Base-by-base conservation (phyloP, 2,797 vertebrate genomes). In the Gallinago nigripennis region DNA sequence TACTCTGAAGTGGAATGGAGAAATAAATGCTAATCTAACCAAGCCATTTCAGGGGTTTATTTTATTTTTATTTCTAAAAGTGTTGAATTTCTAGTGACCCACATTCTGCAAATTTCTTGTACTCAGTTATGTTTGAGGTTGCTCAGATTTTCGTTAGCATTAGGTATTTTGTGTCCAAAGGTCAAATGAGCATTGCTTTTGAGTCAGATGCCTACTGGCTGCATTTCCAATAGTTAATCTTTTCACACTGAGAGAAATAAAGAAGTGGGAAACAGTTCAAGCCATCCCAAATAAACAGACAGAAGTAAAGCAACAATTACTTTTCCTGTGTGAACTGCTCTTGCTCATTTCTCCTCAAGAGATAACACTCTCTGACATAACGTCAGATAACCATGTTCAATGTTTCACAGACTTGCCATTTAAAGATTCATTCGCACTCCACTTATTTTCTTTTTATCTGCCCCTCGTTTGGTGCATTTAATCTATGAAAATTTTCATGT, bases 361-460 rank as follows among this genome's bases (percentile, higher is more conserved):
- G 96, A 96, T 96, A 97, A 96, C 92, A 91, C 68, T 79, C 83
- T 86, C 76, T 96, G 94, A 97, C 97, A 96, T 68, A 87, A 88
- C 15, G 82, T 94, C 92, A 96, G 96, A 97, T 97, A 97, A 97
- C 89, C 77, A 82, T 86, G 85, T 93, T 92, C 94, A 92, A 37
- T 89, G 91, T 96, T 97, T 97, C 92, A 95, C 85, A 96, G 84
- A 92, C 81, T 86, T 86, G 90, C 87, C 93, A 94, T 94, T 98
- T 97, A 94, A 97, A 97, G 88, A 97, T 82, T 89, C 73, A 95
- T 94, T 96, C 96, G 87, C 83, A 96, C 75, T 96, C 88, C 88
- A 97, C 96, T 93, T 97, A 53, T 95, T 97, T 96, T 90, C 92
- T 63, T 94, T 96, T 95, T 93, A 95, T 96, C 91, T 96, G 69